These are phyloP conservation scores for Gasteruption jaculator DNA, from an alignment of 2,888 invertebrate genomes.

Conservation along the genomic window DNA sequence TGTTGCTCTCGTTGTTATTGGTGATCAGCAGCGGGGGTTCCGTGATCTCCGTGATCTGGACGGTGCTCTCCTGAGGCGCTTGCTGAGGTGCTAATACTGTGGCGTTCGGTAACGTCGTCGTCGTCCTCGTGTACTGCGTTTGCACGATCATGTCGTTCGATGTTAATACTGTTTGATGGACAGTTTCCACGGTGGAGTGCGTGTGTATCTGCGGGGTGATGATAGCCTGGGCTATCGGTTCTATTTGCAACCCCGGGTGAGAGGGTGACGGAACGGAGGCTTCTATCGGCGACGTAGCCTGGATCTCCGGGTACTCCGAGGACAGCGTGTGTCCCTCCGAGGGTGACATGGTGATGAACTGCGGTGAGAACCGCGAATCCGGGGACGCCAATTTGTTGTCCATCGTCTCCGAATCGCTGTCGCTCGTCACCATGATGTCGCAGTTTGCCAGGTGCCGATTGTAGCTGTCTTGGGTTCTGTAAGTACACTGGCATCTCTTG, in stretches of 20 bases:
- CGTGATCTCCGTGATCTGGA: conserved; percentile 44
- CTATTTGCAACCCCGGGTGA: conserved; percentile 43
- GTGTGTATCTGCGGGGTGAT: conserved; percentile 45
- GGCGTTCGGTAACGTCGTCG: conserved; percentile 43
- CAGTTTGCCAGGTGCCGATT: conserved; percentile 74
- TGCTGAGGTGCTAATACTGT: conserved; percentile 37
- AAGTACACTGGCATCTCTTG: conserved; percentile 81
- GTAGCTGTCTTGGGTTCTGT: conserved; percentile 76
- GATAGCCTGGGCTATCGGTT: conserved; percentile 44
- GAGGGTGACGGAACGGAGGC: conserved; percentile 45
- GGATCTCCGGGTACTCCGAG: conserved; percentile 42
- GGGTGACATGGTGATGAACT: conserved; percentile 43
- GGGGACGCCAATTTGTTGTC: conserved; percentile 42
- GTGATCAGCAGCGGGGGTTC: conserved; percentile 31
- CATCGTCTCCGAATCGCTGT: conserved; percentile 72
- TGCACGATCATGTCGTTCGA: conserved; percentile 47
- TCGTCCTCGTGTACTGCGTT: conserved; percentile 46
- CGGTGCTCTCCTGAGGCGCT: conserved; percentile 40
- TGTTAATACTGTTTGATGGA: conserved; percentile 48
- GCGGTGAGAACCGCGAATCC: conserved; percentile 41
- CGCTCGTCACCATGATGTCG: conserved; percentile 74
- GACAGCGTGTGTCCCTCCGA: conserved; percentile 43
- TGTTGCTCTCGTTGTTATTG: too few species aligned
- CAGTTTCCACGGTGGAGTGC: conserved; percentile 45
- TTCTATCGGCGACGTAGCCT: conserved; percentile 43